Evolutionary conservation across 2,113 vertebrate species (phyloP).

Genomic region (Osmerus mordax): DNA sequence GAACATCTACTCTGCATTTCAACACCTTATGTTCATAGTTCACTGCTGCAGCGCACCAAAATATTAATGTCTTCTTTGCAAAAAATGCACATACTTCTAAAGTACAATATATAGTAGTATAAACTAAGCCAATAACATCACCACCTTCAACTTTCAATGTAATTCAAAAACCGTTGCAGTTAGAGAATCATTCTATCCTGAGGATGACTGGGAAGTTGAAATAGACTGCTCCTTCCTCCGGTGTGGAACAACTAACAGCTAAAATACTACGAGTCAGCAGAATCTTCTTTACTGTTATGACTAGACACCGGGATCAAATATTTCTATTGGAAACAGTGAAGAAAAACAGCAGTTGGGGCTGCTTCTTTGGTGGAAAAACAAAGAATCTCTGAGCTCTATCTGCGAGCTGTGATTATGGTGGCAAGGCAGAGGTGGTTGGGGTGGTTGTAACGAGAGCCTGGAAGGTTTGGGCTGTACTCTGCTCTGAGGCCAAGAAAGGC

Average conservation of each 20-base stretch:
- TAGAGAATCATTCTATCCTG: too few relatives aligned
- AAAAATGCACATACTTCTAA: too few relatives aligned
- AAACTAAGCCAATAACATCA: too few relatives aligned
- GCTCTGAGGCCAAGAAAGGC: constrained; percentile 44
- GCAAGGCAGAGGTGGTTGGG: constrained; percentile 40
- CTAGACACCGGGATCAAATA: constrained; percentile 36
- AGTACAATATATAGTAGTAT: too few relatives aligned
- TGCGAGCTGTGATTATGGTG: constrained; percentile 44
- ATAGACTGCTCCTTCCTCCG: background rate
- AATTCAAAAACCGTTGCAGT: too few relatives aligned
- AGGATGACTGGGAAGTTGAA: too few relatives aligned
- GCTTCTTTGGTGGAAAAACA: constrained; percentile 48
- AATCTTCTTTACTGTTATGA: constrained; percentile 47
- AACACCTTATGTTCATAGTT: too few relatives aligned
- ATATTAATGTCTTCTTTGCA: too few relatives aligned
- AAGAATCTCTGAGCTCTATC: constrained; percentile 30
- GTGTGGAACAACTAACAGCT: background rate
- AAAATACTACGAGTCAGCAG: constrained; percentile 49
- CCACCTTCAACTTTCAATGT: too few relatives aligned
- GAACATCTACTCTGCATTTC: too few relatives aligned
- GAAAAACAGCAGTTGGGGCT: constrained; percentile 31
- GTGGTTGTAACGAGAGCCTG: constrained; percentile 54
- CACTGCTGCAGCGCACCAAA: too few relatives aligned
- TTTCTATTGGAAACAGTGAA: constrained; percentile 48
- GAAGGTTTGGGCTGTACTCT: constrained; percentile 35